These are phyloP conservation scores for Gobio gobio DNA, from an alignment of 2,113 vertebrate genomes.

Conservation along the genomic window DNA sequence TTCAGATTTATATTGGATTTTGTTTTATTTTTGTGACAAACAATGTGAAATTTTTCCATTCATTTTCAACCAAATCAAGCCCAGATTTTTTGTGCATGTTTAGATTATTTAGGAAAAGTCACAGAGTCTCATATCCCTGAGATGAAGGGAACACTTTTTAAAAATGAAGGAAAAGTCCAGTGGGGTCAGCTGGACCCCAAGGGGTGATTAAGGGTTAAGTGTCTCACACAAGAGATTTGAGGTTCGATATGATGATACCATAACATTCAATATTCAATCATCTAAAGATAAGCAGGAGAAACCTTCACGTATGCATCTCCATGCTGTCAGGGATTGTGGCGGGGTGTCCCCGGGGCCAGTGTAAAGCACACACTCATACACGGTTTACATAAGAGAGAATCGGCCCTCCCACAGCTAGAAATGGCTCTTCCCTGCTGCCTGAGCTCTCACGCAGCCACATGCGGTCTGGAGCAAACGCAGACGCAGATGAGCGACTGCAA, in stretches of 20 bases:
- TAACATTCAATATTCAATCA: background rate
- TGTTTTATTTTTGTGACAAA: too few relatives aligned
- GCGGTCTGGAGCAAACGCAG: background rate
- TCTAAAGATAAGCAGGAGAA: background rate
- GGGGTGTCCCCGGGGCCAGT: background rate
- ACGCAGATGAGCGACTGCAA: background rate
- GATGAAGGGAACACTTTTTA: too few relatives aligned
- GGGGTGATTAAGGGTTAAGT: too few relatives aligned
- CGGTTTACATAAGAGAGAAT: background rate
- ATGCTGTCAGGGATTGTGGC: background rate
- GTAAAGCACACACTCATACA: conserved; percentile 30
- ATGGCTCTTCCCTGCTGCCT: background rate
- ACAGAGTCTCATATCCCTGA: too few relatives aligned
- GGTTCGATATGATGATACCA: background rate
- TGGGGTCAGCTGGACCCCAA: too few relatives aligned
- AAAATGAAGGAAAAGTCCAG: too few relatives aligned
- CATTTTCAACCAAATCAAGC: too few relatives aligned
- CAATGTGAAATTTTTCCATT: too few relatives aligned
- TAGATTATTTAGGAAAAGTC: too few relatives aligned
- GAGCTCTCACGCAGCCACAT: background rate
- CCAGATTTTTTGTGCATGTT: too few relatives aligned
- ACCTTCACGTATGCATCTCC: background rate
- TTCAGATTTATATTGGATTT: too few relatives aligned
- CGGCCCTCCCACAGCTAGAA: background rate
- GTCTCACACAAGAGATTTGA: background rate